Conservation (phyloP, 1,140 invertebrate species). For the Teleopsis dalmanni region DNA sequence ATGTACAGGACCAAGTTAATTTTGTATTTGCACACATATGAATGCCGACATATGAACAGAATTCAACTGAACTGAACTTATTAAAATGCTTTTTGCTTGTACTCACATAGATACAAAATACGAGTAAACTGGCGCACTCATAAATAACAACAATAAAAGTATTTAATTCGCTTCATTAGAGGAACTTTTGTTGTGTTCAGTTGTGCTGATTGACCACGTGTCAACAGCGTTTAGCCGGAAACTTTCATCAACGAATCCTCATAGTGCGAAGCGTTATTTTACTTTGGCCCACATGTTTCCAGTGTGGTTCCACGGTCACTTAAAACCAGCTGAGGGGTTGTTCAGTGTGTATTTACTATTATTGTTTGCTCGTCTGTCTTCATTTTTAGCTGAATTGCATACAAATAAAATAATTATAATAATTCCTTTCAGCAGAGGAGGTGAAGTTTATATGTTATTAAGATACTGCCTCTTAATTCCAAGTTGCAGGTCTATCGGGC, state of each 20-base stretch:
- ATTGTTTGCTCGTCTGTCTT: too few species aligned
- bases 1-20: too few species aligned
- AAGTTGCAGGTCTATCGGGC: background rate
- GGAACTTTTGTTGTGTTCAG: slow-evolving; percentile 6
- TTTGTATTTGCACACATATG: too few species aligned
- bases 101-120: too few species aligned
- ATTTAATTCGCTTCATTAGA: slow-evolving; percentile 13
- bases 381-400: slow-evolving; percentile 9
- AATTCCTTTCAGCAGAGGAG: background rate
- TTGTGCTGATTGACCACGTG: slow-evolving; percentile 10
- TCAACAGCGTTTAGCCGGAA: slow-evolving; percentile 6
- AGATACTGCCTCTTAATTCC: background rate
- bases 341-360: too few species aligned
- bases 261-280: too few species aligned
- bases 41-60: too few species aligned
- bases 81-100: too few species aligned
- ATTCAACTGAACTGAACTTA: too few species aligned
- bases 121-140: background rate
- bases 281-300: too few species aligned
- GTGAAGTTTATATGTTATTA: background rate
- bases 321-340: too few species aligned
- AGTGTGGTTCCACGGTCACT: too few species aligned
- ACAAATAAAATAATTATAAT: slow-evolving; percentile 13
- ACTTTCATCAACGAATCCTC: background rate
- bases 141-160: slow-evolving; percentile 6